These are phyloP conservation scores for Aromia moschata DNA, from an alignment of 2,888 invertebrate genomes.

Conservation along the genomic window DNA sequence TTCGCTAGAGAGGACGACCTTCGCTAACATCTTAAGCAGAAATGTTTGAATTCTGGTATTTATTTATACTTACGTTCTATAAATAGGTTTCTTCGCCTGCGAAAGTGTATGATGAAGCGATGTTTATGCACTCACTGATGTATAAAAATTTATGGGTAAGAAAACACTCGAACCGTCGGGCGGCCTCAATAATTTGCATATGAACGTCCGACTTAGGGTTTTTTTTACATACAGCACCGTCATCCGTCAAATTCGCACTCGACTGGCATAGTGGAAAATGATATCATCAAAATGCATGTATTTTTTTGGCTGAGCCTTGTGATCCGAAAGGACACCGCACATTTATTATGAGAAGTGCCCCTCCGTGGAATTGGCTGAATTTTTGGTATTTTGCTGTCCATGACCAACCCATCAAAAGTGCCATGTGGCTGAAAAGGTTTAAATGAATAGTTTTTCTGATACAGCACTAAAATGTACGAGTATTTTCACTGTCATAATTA, in stretches of 20 bases:
- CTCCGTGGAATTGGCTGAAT: no score
- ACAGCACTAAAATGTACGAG: no score
- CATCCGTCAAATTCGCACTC: background rate
- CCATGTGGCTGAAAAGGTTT: no score
- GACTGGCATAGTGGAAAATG: no score
- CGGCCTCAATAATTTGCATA: conserved; percentile 4
- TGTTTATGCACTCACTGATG: conserved; percentile 17
- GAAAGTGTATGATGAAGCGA: conserved; percentile 16
- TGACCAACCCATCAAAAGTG: no score
- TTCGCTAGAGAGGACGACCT: conserved; percentile 30
- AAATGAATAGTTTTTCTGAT: no score
- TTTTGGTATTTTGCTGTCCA: no score
- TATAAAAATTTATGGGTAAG: conserved; percentile 20
- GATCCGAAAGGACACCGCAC: no score
- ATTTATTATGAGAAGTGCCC: no score
- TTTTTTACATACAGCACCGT: background rate
- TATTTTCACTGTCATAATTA: no score
- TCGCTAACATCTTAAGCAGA: conserved; percentile 28
- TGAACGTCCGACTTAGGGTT: background rate
- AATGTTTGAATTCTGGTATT: conserved; percentile 25
- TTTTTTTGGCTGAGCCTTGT: no score
- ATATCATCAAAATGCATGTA: no score
- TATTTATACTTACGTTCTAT: conserved; percentile 25
- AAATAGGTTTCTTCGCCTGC: conserved; percentile 22
- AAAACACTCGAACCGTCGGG: conserved; percentile 12